Base-by-base conservation (phyloP, 2,797 vertebrate genomes). In the Lepilemur ruficaudatus region DNA sequence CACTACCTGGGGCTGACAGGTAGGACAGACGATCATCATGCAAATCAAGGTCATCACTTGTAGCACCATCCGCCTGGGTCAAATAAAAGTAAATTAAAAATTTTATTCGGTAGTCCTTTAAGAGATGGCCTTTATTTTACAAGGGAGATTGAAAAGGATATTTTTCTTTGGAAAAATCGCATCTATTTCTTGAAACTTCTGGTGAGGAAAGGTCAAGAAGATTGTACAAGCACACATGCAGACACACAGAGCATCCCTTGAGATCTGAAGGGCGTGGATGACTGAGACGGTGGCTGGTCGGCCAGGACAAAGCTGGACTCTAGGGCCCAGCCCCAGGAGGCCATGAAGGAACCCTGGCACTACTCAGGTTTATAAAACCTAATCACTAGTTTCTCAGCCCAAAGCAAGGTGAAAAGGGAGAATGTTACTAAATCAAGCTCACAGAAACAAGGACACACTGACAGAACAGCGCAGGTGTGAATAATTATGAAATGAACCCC, bases 11-110 rank as follows among this genome's bases (percentile, higher is more conserved):
- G 35, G 99, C 99, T 8, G 99, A 99, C 98, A 99, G 99, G 99
- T 99, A 99, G 98, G 99, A 99, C 97, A 99, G 99, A 85, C 99
- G 99, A 99, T 99, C 99, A 78, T 99, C 99, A 2, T 99, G 99
- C 98, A 99, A 99, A 97, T 99, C 99, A 98, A 99, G 98, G 98
- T 99, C 99, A 97, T 99, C 99, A 89, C 99, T 99, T 92, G 99
- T 99, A 94, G 99, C 99, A 96, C 99, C 99, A 92, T 99, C 99
- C 98, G 99, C 99, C 99, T 99, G 99, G 89, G 94, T 97, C 97
- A 98, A 97, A 98, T 98, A 98, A 96, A 98, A 98, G 96, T 17
- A 91, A 96, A 96, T 92, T 89, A 70, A 96, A 82, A 92, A 1
- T 0, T 96, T 98, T 97, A 98, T 86, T 98, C 93, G 98, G 95